Evolutionary conservation across 2,797 vertebrate species (phyloP).

Genomic region (Salarias fasciatus): DNA sequence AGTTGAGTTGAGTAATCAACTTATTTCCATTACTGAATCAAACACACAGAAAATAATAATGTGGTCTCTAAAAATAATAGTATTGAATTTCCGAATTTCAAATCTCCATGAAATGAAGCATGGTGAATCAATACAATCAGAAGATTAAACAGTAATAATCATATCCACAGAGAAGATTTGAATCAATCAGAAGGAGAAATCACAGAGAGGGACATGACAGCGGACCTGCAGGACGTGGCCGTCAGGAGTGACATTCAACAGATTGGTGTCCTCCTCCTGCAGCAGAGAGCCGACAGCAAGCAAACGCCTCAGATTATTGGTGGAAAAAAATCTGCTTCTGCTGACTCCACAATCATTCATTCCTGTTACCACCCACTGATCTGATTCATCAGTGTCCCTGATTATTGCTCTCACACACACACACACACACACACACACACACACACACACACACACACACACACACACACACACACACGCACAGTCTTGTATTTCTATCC

Average conservation of each 20-base stretch:
- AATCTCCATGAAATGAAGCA: neutral
- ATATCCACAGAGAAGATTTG: constrained; percentile 17
- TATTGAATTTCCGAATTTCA: too few relatives aligned
- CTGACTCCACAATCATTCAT: neutral
- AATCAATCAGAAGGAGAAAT: constrained; percentile 14
- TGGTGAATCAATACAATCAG: constrained; percentile 19
- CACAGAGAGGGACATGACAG: constrained; percentile 7
- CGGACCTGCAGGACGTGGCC: constrained; percentile 81
- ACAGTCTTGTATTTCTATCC: too few relatives aligned
- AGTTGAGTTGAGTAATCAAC: too few relatives aligned
- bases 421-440: too few relatives aligned
- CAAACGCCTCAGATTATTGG: neutral
- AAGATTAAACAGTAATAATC: constrained; percentile 12
- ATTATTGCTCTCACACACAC: too few relatives aligned
- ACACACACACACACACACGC: too few relatives aligned
- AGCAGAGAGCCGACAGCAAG: constrained; percentile 20
- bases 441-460: too few relatives aligned
- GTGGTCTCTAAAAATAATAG: too few relatives aligned
- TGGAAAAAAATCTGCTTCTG: neutral
- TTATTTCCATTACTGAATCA: too few relatives aligned
- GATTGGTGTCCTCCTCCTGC: constrained; percentile 73
- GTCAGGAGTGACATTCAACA: constrained; percentile 78
- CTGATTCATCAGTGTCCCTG: too few relatives aligned
- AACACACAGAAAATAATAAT: too few relatives aligned
- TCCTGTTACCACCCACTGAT: neutral